A percentile compares a stretch with the other conserved stretches of the same genome.
These are phyloP conservation scores for Phyllopteryx taeniolatus DNA, from an alignment of 2,113 vertebrate species.

Conservation along the genomic window DNA sequence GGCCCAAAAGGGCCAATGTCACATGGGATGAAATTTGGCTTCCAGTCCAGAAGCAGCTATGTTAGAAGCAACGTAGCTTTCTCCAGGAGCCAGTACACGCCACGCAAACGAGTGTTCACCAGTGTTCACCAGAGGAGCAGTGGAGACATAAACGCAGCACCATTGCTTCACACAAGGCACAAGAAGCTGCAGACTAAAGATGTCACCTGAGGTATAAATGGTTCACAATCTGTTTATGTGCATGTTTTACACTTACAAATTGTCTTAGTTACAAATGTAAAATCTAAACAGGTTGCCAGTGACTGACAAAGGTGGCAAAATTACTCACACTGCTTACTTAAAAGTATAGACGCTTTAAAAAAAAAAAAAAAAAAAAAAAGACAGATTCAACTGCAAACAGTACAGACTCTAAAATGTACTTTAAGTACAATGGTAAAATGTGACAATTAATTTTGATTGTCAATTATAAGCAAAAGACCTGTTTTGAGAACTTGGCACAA, in stretches of 20 bases:
- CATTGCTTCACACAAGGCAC: neutral
- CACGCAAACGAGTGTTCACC: no score
- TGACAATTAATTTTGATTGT: no score
- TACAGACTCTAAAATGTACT: no score
- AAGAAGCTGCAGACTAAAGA: neutral
- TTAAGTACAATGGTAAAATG: no score
- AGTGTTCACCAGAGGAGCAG: neutral
- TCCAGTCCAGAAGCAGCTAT: constrained; percentile 26
- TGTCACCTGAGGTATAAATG: neutral
- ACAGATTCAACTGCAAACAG: no score
- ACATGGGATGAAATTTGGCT: neutral
- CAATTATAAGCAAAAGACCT: no score
- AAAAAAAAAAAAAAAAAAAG: no score
- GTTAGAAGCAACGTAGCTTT: neutral
- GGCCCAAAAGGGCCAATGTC: neutral
- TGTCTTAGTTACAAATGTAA: neutral
- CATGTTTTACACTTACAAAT: neutral
- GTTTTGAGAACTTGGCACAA: no score
- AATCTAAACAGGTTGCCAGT: no score
- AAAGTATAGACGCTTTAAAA: no score
- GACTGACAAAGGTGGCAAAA: no score
- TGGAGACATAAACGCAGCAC: constrained; percentile 13
- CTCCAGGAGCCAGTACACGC: constrained; percentile 20
- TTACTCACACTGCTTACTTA: no score
- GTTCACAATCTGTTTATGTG: neutral